A percentile compares a stretch with the other conserved stretches of the same genome.
These are phyloP conservation scores for Helobdella robusta DNA, from an alignment of 2,888 invertebrate species.

Conservation along the genomic window DNA sequence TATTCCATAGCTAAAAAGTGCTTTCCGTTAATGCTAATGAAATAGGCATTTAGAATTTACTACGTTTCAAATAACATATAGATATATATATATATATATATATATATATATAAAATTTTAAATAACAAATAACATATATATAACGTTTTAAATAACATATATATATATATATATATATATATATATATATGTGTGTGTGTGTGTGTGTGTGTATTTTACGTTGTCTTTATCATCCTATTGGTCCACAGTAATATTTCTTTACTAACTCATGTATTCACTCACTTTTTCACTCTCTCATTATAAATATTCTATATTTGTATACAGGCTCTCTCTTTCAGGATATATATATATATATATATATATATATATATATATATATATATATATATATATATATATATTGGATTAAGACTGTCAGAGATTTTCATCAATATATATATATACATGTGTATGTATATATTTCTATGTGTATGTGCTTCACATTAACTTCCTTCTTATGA, in stretches of 20 bases:
- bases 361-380: conserved; percentile 1
- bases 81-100: not conserved
- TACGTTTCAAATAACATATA: too few species aligned
- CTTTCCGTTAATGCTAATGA: too few species aligned
- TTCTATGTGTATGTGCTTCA: not conserved
- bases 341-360: conserved; percentile 1
- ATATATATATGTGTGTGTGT: conserved; percentile 1
- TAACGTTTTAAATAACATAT: not conserved
- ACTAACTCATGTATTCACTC: too few species aligned
- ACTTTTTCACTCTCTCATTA: too few species aligned
- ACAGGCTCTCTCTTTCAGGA: too few species aligned
- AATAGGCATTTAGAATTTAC: too few species aligned
- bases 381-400: not conserved
- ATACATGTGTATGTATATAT: not conserved
- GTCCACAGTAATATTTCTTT: too few species aligned
- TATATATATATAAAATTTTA: not conserved
- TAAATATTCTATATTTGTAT: too few species aligned
- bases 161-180: conserved; percentile 1
- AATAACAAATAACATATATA: not conserved
- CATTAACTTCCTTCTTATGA: too few species aligned
- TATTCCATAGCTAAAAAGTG: too few species aligned
- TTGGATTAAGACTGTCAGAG: not conserved
- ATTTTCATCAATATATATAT: not conserved
- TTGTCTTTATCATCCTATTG: too few species aligned
- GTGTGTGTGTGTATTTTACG: too few species aligned